Percentiles rank a stretch among this genome's conserved stretches.
phyloP scores from a whole-genome alignment of 2,888 invertebrate species.

The Cephus sareptanus region DNA sequence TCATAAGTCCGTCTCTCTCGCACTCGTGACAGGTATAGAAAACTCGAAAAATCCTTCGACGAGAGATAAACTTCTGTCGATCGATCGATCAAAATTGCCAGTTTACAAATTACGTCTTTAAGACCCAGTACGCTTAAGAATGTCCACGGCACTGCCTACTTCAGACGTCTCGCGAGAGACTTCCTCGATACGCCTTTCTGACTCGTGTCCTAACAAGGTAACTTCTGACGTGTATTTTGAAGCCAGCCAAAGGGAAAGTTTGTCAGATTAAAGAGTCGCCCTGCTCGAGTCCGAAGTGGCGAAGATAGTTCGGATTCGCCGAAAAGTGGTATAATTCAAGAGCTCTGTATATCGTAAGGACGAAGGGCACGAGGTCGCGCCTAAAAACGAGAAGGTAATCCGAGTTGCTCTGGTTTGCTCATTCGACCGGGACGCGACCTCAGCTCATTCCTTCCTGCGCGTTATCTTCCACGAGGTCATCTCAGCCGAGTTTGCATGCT shows the following conservation, averaged over 20 bases:
- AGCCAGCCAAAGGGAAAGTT: neutral
- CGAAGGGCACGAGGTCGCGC: neutral
- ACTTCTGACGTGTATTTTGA: neutral
- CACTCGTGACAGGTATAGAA: neutral
- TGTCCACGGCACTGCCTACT: neutral
- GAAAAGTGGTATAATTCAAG: neutral
- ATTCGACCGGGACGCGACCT: conserved; percentile 26
- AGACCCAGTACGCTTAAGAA: neutral
- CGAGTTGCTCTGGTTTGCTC: conserved; percentile 33
- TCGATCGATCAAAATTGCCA: neutral
- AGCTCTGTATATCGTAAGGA: no score
- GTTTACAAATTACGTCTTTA: neutral
- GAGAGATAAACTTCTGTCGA: neutral
- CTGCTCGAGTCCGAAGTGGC: neutral
- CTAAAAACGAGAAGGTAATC: conserved; percentile 23
- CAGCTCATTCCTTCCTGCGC: conserved; percentile 33
- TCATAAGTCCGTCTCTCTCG: neutral
- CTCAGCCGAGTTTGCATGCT: conserved; percentile 44
- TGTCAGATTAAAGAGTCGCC: neutral
- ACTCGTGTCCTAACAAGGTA: neutral
- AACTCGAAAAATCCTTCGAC: neutral
- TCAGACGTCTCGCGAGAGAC: neutral
- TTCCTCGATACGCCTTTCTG: neutral
- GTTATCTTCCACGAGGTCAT: conserved; percentile 51
- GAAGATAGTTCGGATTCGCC: neutral